These are phyloP conservation scores for Tragulus kanchil DNA, from an alignment of 2,113 vertebrate species.

Conservation along the genomic window DNA sequence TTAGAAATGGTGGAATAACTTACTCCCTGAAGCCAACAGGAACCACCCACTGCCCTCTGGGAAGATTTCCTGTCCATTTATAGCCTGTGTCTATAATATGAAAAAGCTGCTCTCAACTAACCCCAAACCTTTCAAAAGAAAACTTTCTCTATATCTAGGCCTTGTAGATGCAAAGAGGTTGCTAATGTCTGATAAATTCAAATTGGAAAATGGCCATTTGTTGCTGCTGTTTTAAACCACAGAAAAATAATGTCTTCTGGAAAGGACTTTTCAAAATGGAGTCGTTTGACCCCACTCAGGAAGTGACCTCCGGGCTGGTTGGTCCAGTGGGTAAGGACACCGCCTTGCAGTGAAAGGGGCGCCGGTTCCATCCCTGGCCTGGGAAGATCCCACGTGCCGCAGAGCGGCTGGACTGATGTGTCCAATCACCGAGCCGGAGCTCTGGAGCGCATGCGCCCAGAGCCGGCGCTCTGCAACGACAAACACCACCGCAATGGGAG, in stretches of 20 bases:
- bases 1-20: not conserved
- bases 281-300: not conserved
- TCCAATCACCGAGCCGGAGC: too few relatives aligned
- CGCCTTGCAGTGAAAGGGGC: too few relatives aligned
- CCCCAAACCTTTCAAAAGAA: not conserved
- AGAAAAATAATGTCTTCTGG: slow-evolving; percentile 46
- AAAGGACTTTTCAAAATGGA: slow-evolving; percentile 57
- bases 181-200: slow-evolving; percentile 56
- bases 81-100: not conserved
- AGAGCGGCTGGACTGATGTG: too few relatives aligned
- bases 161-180: slow-evolving; percentile 41
- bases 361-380: too few relatives aligned
- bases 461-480: too few relatives aligned
- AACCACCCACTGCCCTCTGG: not conserved
- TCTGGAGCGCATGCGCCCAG: too few relatives aligned
- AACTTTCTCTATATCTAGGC: not conserved
- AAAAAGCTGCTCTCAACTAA: not conserved
- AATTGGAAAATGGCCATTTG: slow-evolving; percentile 41
- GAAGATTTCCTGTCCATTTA: not conserved
- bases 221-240: not conserved
- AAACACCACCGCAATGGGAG: too few relatives aligned
- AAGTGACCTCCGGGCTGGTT: not conserved
- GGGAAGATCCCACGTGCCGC: too few relatives aligned
- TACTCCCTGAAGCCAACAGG: not conserved
- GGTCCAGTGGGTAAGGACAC: too few relatives aligned